Base-by-base conservation (phyloP, 2,888 invertebrate species). In the Sesia apiformis region DNA sequence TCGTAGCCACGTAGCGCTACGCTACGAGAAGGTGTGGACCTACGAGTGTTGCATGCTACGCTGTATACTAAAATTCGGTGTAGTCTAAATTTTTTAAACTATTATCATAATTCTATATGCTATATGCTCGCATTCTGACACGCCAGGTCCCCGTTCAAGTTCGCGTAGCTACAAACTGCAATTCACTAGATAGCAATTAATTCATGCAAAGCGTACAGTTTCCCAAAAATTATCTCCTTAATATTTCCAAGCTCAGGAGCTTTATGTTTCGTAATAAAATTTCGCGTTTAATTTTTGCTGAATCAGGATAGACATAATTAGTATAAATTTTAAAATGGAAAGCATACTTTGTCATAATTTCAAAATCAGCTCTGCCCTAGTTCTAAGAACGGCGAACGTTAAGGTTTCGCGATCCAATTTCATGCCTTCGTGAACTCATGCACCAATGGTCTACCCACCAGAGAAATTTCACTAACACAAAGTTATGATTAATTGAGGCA, bases 401-500 rank as follows among this genome's bases (percentile, higher is more conserved):
- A 78, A 80, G 82, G 79, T 78, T 78, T 75, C 73, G 72, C 75
- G 76, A 84, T 78, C 81, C 85, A 89, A 89, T 89, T 89, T 89
- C 87, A 89, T 86, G 88, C 81, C 72, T 82, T 78, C 78, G 67
- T 84, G 88, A 78, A 69, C 84, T 78, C 76, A 77, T 85, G 84
- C 85, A 84, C 85, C 81, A 79, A 76, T 84, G 78, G 82, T 72
- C 72, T 69, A 74, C 70, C 74, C 74, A 74, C 78, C 71, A 72
- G 80, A 81, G 83, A 81, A 87, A 87, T 89, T 86, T 85, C 83
- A 84, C 83, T 85, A 83, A 78, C 81, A 78, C 83, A 80, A 87
- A 88, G 76, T 89, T 89, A 84, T 88, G 89, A 89, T 89, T 88
- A 88, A 89, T 88, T 85, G 82, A 74, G 72, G 82, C 78, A 86